A percentile compares a stretch with the other conserved stretches of the same genome.
These are phyloP conservation scores for Cassiopea xamachana DNA, from an alignment of 30 jellyfish, hydroid and myxozoan genomes.

Conservation along the genomic window DNA sequence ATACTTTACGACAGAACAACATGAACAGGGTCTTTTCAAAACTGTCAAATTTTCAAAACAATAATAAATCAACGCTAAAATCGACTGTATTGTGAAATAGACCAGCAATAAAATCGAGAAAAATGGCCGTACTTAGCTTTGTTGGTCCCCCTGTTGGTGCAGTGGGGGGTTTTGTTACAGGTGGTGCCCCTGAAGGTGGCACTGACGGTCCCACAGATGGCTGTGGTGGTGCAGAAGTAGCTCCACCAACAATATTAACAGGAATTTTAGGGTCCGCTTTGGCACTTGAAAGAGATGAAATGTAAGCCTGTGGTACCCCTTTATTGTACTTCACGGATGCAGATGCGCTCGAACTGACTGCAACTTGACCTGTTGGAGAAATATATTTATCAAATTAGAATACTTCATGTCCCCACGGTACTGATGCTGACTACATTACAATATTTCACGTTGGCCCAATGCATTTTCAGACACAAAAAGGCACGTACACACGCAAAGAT, in stretches of 20 bases:
- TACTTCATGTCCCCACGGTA: too few species aligned
- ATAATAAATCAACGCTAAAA: too few species aligned
- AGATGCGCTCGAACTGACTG: constrained; percentile 97
- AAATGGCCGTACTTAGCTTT: background rate
- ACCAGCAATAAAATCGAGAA: background rate
- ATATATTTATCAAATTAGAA: background rate
- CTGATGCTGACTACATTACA: too few species aligned
- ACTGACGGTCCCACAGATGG: constrained; percentile 37
- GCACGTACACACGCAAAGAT: too few species aligned
- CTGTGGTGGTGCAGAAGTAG: constrained; percentile 70
- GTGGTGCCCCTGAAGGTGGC: constrained; percentile 22
- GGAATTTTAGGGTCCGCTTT: constrained; percentile 96
- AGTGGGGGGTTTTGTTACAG: constrained; percentile 2
- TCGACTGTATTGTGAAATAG: too few species aligned
- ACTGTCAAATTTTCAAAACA: too few species aligned
- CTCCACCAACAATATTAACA: constrained; percentile 66
- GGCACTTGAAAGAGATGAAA: constrained; percentile 89
- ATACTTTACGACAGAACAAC: too few species aligned
- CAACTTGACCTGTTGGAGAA: constrained; percentile 78
- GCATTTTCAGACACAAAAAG: too few species aligned
- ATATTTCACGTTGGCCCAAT: too few species aligned
- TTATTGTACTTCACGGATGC: constrained; percentile 90
- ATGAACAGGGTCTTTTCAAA: too few species aligned
- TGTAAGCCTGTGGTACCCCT: constrained; percentile 93
- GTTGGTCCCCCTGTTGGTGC: background rate